Conservation (phyloP, 1,140 invertebrate genomes). For the Melitaea cinxia region DNA sequence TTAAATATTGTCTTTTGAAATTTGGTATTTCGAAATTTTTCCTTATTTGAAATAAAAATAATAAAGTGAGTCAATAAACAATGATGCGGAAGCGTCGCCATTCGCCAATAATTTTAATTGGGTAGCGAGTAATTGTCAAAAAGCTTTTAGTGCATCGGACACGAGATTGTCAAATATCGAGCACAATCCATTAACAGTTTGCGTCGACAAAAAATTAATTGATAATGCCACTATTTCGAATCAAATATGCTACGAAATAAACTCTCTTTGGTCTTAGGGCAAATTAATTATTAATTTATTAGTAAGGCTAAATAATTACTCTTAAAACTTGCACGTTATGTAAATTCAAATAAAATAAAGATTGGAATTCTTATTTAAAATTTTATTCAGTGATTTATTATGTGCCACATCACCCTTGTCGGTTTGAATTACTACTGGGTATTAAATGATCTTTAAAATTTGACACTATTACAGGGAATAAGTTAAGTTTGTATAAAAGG, state of each 20-base stretch:
- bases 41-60: not conserved
- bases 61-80: not conserved
- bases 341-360: not conserved
- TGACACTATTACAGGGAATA: not conserved
- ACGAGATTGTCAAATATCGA: conserved; percentile 61
- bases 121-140: conserved; percentile 62
- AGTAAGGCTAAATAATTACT: not conserved
- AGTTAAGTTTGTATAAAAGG: conserved; percentile 17
- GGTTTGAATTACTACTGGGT: not conserved
- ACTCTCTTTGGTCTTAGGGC: not conserved
- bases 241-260: not conserved
- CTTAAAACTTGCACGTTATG: not conserved
- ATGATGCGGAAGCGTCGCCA: conserved; percentile 1
- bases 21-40: not conserved
- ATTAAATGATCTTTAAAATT: not conserved
- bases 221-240: not conserved
- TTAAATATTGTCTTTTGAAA: not conserved
- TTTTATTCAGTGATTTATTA: conserved; percentile 3
- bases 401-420: not conserved
- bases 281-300: not conserved
- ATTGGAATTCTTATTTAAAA: not conserved
- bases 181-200: conserved; percentile 65
- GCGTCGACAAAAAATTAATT: conserved; percentile 6
- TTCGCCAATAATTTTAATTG: conserved; percentile 38
- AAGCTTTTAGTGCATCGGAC: conserved; percentile 70